These are phyloP conservation scores for Sturnira hondurensis DNA, from an alignment of 2,113 vertebrate genomes.

Conservation along the genomic window DNA sequence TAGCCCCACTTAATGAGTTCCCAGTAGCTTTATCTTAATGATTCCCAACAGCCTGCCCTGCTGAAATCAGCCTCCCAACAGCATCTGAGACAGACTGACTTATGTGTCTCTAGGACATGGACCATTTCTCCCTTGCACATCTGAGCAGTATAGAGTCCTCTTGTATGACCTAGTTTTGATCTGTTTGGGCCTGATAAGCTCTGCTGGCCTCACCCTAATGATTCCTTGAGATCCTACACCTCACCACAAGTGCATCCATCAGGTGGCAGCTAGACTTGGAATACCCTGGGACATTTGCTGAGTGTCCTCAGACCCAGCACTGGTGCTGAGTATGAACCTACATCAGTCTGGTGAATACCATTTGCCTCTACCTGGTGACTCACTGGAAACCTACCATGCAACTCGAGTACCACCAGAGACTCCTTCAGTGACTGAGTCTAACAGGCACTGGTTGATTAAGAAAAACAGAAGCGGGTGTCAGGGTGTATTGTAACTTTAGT, in stretches of 20 bases:
- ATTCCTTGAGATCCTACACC: not conserved
- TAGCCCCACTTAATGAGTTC: not conserved
- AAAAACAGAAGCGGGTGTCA: too few relatives aligned
- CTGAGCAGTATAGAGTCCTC: too few relatives aligned
- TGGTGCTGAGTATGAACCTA: too few relatives aligned
- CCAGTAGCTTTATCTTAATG: not conserved
- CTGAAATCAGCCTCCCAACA: not conserved
- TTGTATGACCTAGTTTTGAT: too few relatives aligned
- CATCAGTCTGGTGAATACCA: too few relatives aligned
- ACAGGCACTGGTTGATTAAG: too few relatives aligned
- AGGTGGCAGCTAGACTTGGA: not conserved
- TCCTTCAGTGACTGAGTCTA: not conserved
- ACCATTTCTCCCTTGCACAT: too few relatives aligned
- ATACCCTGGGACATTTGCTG: not conserved
- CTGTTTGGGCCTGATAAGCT: not conserved
- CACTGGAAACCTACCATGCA: too few relatives aligned
- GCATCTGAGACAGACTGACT: not conserved
- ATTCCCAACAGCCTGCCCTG: not conserved
- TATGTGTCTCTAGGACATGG: too few relatives aligned
- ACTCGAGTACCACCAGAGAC: not conserved
- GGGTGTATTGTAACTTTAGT: too few relatives aligned
- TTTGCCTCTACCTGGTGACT: too few relatives aligned
- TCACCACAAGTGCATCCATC: not conserved
- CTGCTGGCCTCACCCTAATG: not conserved
- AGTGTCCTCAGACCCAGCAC: not conserved